Percentiles rank a stretch among this genome's conserved stretches.
These are phyloP conservation scores for Thalassarche chlororhynchos DNA, from an alignment of 2,113 vertebrate species.

Conservation along the genomic window DNA sequence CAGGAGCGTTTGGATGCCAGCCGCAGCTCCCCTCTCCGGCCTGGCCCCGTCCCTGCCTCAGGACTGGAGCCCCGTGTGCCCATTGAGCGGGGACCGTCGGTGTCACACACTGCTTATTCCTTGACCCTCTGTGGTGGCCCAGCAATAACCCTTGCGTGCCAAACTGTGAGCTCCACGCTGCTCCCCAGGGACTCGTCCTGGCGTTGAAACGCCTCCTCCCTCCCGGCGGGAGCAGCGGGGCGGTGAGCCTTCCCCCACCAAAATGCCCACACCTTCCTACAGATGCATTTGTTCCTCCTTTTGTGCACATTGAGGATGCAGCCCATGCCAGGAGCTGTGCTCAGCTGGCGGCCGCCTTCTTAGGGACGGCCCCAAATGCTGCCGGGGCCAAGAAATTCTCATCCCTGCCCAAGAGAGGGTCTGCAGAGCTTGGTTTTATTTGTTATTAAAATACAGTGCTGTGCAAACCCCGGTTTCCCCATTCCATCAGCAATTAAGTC, in stretches of 20 bases:
- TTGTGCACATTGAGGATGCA: neutral
- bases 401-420: neutral
- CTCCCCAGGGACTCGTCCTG: neutral
- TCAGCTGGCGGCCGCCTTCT: neutral
- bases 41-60: neutral
- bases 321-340: neutral
- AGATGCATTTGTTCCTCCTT: neutral
- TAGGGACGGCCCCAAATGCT: neutral
- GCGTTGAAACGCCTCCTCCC: neutral
- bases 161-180: neutral
- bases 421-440: neutral
- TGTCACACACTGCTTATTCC: neutral
- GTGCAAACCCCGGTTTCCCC: neutral
- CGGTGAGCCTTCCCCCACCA: neutral
- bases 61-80: neutral
- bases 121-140: neutral
- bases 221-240: neutral
- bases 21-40: neutral
- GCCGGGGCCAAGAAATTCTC: neutral
- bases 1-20: neutral
- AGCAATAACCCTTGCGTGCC: neutral
- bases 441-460: neutral
- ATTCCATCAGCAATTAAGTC: neutral
- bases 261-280: rapidly evolving
- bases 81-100: rapidly evolving